Conservation (phyloP, 2,797 vertebrate genomes). For the Gymnopithys bicolor region DNA sequence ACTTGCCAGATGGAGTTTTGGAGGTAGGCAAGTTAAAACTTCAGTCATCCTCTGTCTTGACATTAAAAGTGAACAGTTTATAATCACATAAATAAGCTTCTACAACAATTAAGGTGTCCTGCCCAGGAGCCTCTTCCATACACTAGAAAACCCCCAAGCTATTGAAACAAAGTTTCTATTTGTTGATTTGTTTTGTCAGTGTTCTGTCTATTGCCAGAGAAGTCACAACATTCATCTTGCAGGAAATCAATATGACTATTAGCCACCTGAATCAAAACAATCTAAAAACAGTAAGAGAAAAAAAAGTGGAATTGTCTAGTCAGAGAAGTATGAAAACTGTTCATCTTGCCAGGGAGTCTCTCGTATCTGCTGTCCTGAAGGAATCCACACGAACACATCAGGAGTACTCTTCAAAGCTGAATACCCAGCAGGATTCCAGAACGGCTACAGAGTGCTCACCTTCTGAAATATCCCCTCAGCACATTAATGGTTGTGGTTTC, state of each 20-base stretch:
- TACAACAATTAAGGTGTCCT: background rate
- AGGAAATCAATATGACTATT: slow-evolving; percentile 1
- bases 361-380: background rate
- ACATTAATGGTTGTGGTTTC: background rate
- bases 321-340: background rate
- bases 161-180: background rate
- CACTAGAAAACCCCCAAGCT: background rate
- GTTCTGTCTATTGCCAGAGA: background rate
- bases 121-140: background rate
- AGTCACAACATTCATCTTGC: background rate
- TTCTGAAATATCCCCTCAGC: background rate
- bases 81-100: slow-evolving; percentile 29
- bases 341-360: background rate
- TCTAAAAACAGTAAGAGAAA: background rate
- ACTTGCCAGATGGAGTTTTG: slow-evolving; percentile 23
- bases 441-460: background rate
- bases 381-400: slow-evolving; percentile 23
- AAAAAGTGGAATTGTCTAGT: background rate
- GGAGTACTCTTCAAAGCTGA: slow-evolving; percentile 34
- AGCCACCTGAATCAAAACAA: background rate
- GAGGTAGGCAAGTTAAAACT: slow-evolving; percentile 42
- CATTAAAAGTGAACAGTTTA: background rate
- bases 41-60: background rate
- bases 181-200: background rate
- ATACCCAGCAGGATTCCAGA: slow-evolving; percentile 1